Conservation (phyloP, 1,140 invertebrate genomes). For the Caenorhabditis elegans region DNA sequence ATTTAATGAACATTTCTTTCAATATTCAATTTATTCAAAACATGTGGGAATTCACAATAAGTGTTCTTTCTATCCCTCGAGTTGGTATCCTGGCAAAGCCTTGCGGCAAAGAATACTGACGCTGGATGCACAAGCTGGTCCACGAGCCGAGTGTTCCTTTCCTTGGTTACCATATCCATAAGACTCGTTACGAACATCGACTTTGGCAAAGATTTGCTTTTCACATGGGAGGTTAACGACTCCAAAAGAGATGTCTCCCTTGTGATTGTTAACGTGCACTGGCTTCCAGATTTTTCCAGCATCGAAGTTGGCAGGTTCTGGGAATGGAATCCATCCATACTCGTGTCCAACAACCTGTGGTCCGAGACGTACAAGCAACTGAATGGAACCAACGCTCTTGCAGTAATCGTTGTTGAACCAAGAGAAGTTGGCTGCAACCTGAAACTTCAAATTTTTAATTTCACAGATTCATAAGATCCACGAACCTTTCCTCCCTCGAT, state of each 20-base stretch:
- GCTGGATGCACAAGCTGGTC: slow-evolving; percentile 49
- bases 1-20: too few relatives aligned
- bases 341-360: slow-evolving; percentile 58
- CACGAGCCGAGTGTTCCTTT: slow-evolving; percentile 47
- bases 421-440: neutral
- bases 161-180: slow-evolving; percentile 37
- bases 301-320: slow-evolving; percentile 52
- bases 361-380: slow-evolving; percentile 52
- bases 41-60: too few relatives aligned
- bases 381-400: slow-evolving; percentile 30
- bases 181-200: slow-evolving; percentile 53
- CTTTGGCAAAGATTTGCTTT: slow-evolving; percentile 56
- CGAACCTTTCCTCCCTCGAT: neutral
- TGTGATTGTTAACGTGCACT: slow-evolving; percentile 54
- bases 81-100: slow-evolving; percentile 46
- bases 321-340: slow-evolving; percentile 55
- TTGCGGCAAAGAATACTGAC: slow-evolving; percentile 50
- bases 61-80: slow-evolving; percentile 25
- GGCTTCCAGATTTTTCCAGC: slow-evolving; percentile 51
- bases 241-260: slow-evolving; percentile 55
- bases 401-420: slow-evolving; percentile 19
- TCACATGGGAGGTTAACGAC: slow-evolving; percentile 43
- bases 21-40: too few relatives aligned
- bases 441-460: slow-evolving; percentile 38
- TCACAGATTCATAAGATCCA: neutral